A percentile compares a stretch with the other conserved stretches of the same genome.
phyloP scores from a whole-genome alignment of 1,140 invertebrate species.

The Platyscapa corneri region DNA sequence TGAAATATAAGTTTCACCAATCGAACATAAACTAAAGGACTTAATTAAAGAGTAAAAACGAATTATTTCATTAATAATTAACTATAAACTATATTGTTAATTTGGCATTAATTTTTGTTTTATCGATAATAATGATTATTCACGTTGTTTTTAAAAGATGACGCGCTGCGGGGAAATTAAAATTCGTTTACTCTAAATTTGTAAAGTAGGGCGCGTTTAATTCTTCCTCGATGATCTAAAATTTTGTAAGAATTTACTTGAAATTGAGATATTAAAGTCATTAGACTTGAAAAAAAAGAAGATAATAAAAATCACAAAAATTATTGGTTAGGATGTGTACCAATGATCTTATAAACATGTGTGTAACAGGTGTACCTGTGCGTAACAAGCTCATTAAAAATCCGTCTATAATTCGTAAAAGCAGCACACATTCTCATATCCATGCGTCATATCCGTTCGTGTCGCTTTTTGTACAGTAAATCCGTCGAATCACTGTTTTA shows the following conservation, averaged over 20 bases:
- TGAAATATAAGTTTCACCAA: too few relatives aligned
- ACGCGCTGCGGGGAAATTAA: too few relatives aligned
- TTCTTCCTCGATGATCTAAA: neutral
- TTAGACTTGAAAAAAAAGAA: neutral
- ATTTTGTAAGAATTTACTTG: conserved; percentile 5
- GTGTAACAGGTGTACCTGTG: neutral
- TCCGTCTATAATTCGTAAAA: conserved; percentile 51
- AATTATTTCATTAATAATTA: too few relatives aligned
- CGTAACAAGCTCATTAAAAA: conserved; percentile 45
- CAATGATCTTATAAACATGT: conserved; percentile 43
- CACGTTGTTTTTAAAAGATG: too few relatives aligned
- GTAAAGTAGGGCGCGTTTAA: neutral
- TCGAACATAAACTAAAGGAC: too few relatives aligned
- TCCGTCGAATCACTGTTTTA: neutral
- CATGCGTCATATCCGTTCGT: neutral
- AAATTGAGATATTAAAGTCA: conserved; percentile 36
- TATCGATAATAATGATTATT: too few relatives aligned
- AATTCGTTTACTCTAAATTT: neutral
- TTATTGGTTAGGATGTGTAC: conserved; percentile 18
- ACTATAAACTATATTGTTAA: too few relatives aligned
- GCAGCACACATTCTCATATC: neutral
- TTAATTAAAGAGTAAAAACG: too few relatives aligned
- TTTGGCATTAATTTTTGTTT: too few relatives aligned
- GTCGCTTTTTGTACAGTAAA: neutral
- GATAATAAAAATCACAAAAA: conserved; percentile 14